Percentiles rank a stretch among this genome's conserved stretches.
phyloP scores from a whole-genome alignment of 2,888 invertebrate species.

The Bellardia bayeri region DNA sequence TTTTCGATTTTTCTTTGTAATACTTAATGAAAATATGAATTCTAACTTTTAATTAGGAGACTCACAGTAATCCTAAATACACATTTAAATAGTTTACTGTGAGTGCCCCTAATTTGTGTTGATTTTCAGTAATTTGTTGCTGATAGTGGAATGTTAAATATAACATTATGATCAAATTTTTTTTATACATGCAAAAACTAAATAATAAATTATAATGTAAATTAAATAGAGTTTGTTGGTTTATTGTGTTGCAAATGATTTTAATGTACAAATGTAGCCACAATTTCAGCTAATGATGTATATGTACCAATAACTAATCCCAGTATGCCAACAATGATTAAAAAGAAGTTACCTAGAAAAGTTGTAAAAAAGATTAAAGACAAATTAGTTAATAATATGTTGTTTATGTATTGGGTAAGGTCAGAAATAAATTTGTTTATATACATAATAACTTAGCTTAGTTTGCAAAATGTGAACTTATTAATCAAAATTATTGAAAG shows the following conservation, averaged over 20 bases:
- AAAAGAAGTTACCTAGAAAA: conserved; percentile 84
- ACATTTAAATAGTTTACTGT: not conserved
- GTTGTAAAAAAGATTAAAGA: conserved; percentile 57
- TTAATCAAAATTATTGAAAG: too few species aligned
- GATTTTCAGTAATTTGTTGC: conserved; percentile 15
- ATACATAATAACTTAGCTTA: too few species aligned
- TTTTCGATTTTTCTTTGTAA: conserved; percentile 12
- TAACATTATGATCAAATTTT: conserved; percentile 43
- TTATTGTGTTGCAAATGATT: conserved; percentile 1
- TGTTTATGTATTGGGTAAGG: not conserved
- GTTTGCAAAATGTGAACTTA: too few species aligned
- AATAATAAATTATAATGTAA: conserved; percentile 38
- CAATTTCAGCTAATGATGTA: conserved; percentile 88
- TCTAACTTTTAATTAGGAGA: not conserved
- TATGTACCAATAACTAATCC: conserved; percentile 90
- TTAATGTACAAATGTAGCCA: conserved; percentile 85
- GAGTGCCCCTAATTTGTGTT: conserved; percentile 19
- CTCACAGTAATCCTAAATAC: not conserved
- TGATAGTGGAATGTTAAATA: conserved; percentile 66
- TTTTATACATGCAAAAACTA: conserved; percentile 47
- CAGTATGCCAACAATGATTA: conserved; percentile 88
- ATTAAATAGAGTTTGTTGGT: conserved; percentile 23
- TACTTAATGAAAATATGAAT: conserved; percentile 26
- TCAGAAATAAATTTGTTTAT: not conserved
- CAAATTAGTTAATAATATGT: conserved; percentile 3